phyloP scores from a whole-genome alignment of 2,888 invertebrate species.

The Campopleginae sp. region DNA sequence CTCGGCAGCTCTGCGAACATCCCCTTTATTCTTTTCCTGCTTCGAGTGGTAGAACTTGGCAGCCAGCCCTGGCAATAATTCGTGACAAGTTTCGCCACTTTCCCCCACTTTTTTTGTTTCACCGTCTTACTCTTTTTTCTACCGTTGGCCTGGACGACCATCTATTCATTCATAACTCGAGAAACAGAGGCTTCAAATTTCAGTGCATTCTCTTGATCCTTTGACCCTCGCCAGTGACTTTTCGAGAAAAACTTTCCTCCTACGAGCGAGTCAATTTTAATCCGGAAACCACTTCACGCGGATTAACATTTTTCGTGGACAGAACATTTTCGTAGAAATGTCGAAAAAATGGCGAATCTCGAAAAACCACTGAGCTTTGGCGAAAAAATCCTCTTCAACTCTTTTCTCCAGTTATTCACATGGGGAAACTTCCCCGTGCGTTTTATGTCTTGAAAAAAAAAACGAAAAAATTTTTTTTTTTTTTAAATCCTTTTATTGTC shows the following conservation, averaged over 20 bases:
- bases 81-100: conserved; percentile 64
- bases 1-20: conserved; percentile 49
- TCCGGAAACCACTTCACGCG: neutral
- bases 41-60: conserved; percentile 68
- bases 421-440: neutral
- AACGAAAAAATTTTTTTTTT: neutral
- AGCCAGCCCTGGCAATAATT: conserved; percentile 64
- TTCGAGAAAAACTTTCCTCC: neutral
- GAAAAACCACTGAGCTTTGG: neutral
- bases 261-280: neutral
- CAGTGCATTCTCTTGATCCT: neutral
- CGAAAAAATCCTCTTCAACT: too few relatives aligned
- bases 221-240: neutral
- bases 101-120: conserved; percentile 34
- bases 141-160: neutral
- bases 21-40: conserved; percentile 22
- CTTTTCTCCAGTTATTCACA: neutral
- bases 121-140: neutral
- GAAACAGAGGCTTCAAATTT: neutral
- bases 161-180: conserved; percentile 8
- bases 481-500: neutral
- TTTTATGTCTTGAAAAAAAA: too few relatives aligned
- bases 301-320: neutral
- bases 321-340: neutral
- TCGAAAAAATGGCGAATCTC: neutral